Evolutionary conservation across 1,140 invertebrate species (phyloP).

Genomic region (Bombus breviceps): DNA sequence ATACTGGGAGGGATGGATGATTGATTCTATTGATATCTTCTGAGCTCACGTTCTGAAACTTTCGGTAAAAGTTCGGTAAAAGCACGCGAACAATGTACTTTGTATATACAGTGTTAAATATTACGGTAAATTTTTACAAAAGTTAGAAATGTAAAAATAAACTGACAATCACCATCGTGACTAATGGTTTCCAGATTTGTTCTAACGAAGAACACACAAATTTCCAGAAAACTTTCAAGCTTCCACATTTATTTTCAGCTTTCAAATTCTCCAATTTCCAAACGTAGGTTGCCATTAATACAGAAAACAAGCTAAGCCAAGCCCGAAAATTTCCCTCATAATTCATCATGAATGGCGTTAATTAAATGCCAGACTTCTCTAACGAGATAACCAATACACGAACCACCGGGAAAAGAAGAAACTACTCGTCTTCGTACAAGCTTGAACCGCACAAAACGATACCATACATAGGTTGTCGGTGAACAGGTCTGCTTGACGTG

Average conservation of each 20-base stretch:
- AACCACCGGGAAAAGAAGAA: constrained; percentile 19
- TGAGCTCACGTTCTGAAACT: too few relatives aligned
- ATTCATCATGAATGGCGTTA: constrained; percentile 43
- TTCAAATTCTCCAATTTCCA: not conserved
- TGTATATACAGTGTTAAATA: too few relatives aligned
- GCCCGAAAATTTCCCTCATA: constrained; percentile 23
- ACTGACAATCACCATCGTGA: too few relatives aligned
- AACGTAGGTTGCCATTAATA: constrained; percentile 12
- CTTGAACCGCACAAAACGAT: constrained; percentile 36
- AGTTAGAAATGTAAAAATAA: too few relatives aligned
- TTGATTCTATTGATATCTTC: not conserved
- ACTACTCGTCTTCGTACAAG: not conserved
- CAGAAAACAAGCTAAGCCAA: not conserved
- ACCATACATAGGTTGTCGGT: constrained; percentile 46
- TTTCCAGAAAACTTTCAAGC: not conserved
- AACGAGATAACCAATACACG: constrained; percentile 41
- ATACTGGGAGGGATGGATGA: too few relatives aligned
- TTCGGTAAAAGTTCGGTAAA: too few relatives aligned
- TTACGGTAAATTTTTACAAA: too few relatives aligned
- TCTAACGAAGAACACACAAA: not conserved
- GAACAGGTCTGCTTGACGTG: constrained; percentile 37
- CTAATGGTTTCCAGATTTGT: too few relatives aligned
- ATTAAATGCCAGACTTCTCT: constrained; percentile 48
- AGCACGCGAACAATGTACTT: too few relatives aligned
- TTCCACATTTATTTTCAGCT: not conserved